phyloP scores from a whole-genome alignment of 2,113 vertebrate genomes.

The Megaceryle maxima region DNA sequence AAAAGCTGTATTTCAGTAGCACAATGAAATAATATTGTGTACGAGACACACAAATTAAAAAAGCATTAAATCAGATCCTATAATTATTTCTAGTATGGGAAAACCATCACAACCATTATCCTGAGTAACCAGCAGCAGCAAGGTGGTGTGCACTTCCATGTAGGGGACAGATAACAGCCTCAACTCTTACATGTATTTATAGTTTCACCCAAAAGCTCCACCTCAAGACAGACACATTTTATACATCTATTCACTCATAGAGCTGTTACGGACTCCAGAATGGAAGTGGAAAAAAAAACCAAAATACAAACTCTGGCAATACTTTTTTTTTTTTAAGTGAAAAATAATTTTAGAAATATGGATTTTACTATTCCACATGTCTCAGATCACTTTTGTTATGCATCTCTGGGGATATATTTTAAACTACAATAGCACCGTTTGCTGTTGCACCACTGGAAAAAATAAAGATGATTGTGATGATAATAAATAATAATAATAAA shows the following conservation, averaged over 20 bases:
- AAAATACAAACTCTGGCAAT: background rate
- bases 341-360: background rate
- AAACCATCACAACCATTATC: background rate
- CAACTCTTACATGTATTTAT: rapidly evolving
- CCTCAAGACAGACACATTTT: background rate
- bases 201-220: background rate
- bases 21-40: background rate
- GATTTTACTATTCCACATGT: background rate
- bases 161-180: background rate
- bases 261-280: background rate
- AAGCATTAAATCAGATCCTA: background rate
- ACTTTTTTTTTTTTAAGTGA: background rate
- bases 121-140: background rate
- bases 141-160: background rate
- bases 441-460: background rate
- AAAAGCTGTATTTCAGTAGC: background rate
- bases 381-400: background rate
- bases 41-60: background rate
- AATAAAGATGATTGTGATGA: background rate
- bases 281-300: background rate
- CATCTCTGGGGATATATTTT: background rate
- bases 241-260: rapidly evolving
- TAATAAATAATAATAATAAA: background rate
- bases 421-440: background rate
- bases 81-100: background rate